Evolutionary conservation across 2,888 invertebrate species (phyloP), one percentile per base, ranked within the genome.

Genomic region (Drosophila greeni): DNA sequence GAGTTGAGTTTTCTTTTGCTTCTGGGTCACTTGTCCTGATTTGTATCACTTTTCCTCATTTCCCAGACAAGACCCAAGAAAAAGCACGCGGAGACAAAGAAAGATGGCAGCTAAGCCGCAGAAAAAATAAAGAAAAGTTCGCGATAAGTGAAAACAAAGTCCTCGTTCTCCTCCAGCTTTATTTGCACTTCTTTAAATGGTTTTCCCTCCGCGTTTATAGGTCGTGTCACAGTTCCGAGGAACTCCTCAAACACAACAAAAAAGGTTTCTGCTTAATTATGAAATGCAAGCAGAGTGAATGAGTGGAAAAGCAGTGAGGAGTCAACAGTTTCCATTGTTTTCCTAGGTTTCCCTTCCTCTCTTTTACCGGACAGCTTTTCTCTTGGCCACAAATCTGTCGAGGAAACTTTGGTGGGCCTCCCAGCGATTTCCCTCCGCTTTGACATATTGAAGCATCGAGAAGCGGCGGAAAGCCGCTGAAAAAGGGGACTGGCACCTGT

Each of bases 181-280:
- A 18, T 34, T 34, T 59, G 39, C 23, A 54, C 48, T 58, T 54
- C 48, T 40, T 51, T 37, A 23, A 52, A 58, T 34, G 48, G 43
- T 39, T 48, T 69, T 39, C 45, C 34, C 24, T n/a, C 14, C 18
- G 26, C 26, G 51, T 42, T 43, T 52, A 58, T 47, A 55, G 70
- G 70, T 65, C 64, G 58, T 58, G 65, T 65, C 70, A 70, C 70
- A 64, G 54, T 71, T 70, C 42, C 34, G 43, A 33, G 69, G 18
- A 18, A 14, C 26, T 52, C 37, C 39, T 26, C 26, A 12, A 34
- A 26, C n/a, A 14, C 20, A 33, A 29, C 11, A 47, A 9, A 37
- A 37, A 52, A 51, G 23, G 37, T 29, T 60, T 47, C 48, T 64
- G 60, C 52, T 55, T 61, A 66, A 66, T 75, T 75, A 62, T 42